A percentile compares a stretch with the other conserved stretches of the same genome.
phyloP scores from a whole-genome alignment of 2,113 vertebrate species.

The Psammodynastes pulverulentus region DNA sequence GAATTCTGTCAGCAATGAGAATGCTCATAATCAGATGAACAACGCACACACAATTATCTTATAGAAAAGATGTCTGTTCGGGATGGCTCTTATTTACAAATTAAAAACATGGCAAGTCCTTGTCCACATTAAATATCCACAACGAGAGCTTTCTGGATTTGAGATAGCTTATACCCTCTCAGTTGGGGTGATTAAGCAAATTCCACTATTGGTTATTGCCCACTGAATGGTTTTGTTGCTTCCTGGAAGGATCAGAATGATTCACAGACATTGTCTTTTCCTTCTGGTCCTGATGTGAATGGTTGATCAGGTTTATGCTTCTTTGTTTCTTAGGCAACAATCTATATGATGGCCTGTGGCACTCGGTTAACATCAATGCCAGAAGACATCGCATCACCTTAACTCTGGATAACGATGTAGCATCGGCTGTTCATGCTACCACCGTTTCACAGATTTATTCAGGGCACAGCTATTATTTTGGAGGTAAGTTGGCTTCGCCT shows the following conservation, averaged over 20 bases:
- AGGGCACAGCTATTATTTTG: slow-evolving; percentile 84
- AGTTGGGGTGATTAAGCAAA: neutral
- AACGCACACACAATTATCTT: neutral
- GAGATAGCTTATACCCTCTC: neutral
- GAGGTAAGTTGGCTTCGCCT: slow-evolving; percentile 73
- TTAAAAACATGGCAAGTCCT: neutral
- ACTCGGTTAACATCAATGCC: slow-evolving; percentile 81
- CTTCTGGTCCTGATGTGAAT: neutral
- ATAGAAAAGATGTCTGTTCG: neutral
- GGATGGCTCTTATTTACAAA: neutral
- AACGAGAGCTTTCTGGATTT: neutral
- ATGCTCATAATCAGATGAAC: neutral
- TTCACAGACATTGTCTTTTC: neutral
- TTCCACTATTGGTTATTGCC: neutral
- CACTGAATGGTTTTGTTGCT: neutral
- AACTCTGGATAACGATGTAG: slow-evolving; percentile 79
- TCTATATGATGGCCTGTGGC: slow-evolving; percentile 92
- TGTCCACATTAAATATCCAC: neutral
- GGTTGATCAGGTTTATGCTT: slow-evolving; percentile 9
- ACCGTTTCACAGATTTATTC: slow-evolving; percentile 74
- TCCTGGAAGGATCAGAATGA: neutral
- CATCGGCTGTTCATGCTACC: slow-evolving; percentile 75
- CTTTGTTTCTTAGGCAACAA: slow-evolving; percentile 71
- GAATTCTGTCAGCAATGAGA: neutral
- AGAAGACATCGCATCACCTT: slow-evolving; percentile 80